These are phyloP conservation scores for Cephalopterus ornatus DNA, from an alignment of 2,113 vertebrate genomes.

Conservation along the genomic window DNA sequence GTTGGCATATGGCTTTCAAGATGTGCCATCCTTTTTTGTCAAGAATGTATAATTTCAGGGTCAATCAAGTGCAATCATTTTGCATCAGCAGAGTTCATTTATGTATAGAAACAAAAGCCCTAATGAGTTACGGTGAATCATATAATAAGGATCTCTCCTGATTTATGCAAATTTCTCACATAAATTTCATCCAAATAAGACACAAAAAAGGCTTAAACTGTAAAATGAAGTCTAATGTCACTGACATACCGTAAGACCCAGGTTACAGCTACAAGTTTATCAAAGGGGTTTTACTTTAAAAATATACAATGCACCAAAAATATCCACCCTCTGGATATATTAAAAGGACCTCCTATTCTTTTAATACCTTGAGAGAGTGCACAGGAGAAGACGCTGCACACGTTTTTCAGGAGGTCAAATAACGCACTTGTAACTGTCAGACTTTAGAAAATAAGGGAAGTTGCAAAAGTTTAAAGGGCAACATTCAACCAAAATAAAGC, in stretches of 20 bases:
- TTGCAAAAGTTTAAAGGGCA: neutral
- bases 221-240: neutral
- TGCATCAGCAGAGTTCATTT: slow-evolving; percentile 2
- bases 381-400: neutral
- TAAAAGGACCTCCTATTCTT: neutral
- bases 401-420: neutral
- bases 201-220: neutral
- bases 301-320: neutral
- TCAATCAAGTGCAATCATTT: slow-evolving; percentile 10
- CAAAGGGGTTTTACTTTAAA: neutral
- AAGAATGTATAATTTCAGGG: neutral
- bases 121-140: neutral
- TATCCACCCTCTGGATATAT: neutral
- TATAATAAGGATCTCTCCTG: neutral
- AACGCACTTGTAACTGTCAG: neutral
- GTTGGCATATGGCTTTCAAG: slow-evolving; percentile 32
- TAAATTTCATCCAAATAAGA: neutral
- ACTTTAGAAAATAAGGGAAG: neutral
- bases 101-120: neutral
- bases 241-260: neutral
- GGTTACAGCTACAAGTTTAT: neutral
- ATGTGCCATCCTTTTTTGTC: neutral
- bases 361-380: neutral
- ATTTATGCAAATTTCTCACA: slow-evolving; percentile 30
- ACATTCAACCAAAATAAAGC: neutral